These are phyloP conservation scores for Thamnaconus septentrionalis DNA, from an alignment of 2,113 vertebrate genomes.

Conservation along the genomic window DNA sequence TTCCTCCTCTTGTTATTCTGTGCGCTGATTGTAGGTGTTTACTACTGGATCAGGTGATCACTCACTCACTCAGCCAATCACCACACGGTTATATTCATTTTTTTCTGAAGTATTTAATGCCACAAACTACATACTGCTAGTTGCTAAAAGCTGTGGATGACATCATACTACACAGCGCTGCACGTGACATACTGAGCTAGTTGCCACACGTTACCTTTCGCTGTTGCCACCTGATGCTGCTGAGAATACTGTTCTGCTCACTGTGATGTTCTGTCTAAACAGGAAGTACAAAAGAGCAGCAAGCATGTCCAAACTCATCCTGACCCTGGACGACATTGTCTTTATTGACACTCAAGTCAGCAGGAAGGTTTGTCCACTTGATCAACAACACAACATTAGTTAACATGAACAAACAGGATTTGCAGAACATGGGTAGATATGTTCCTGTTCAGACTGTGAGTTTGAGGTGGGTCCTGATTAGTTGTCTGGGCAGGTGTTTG, in stretches of 20 bases:
- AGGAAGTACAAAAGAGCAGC: constrained; percentile 70
- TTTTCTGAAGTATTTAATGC: too few species aligned
- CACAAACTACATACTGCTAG: too few species aligned
- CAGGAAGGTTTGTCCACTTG: constrained; percentile 47
- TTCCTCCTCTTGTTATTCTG: constrained; percentile 71
- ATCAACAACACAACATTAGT: too few species aligned
- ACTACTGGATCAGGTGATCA: constrained; percentile 49
- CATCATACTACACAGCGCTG: too few species aligned
- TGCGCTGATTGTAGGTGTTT: constrained; percentile 45
- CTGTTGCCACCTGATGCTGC: background rate
- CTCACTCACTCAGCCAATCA: background rate
- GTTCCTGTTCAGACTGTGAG: too few species aligned
- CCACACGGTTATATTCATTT: too few species aligned
- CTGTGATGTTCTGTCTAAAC: constrained; percentile 12
- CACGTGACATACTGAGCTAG: too few species aligned
- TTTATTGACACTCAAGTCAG: constrained; percentile 78
- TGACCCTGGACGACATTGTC: constrained; percentile 80
- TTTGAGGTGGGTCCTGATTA: too few species aligned
- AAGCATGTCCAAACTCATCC: constrained; percentile 69
- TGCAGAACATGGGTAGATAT: too few species aligned
- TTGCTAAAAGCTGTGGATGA: background rate
- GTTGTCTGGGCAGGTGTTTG: too few species aligned
- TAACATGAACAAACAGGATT: too few species aligned
- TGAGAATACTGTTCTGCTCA: background rate
- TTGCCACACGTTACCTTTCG: background rate